Conservation (phyloP, 23 tunicate species). For the Botrylloides violaceus region DNA sequence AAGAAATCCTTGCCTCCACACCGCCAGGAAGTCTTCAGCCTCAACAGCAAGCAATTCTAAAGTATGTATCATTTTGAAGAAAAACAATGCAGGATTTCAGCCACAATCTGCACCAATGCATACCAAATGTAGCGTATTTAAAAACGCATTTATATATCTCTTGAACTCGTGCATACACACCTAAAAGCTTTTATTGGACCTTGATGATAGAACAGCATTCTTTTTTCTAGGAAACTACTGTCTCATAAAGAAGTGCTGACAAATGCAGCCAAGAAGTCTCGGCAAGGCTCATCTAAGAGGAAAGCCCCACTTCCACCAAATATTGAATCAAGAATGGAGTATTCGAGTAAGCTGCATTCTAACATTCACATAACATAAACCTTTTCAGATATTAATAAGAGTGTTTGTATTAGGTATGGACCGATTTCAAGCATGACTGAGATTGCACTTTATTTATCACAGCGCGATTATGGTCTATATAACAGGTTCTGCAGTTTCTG, state of each 20-base stretch:
- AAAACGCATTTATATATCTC: not conserved
- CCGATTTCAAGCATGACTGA: no score
- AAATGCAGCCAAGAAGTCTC: conserved; percentile 1
- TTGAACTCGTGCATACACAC: no score
- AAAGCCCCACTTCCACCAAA: conserved; percentile 23
- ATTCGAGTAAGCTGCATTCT: not conserved
- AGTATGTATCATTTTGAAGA: conserved; percentile 3
- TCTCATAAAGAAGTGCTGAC: not conserved
- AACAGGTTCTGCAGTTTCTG: not conserved
- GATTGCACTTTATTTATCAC: no score
- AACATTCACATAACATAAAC: no score
- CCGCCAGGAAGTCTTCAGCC: conserved; percentile 10
- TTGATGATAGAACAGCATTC: no score
- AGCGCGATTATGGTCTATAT: no score
- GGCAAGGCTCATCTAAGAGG: not conserved
- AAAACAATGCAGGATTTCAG: no score
- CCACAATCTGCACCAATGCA: no score
- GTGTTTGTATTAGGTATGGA: no score
- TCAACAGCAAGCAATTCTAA: conserved; percentile 31
- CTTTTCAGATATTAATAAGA: no score
- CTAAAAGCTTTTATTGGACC: no score
- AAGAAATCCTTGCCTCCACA: conserved; percentile 29
- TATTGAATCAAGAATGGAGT: not conserved
- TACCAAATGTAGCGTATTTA: no score
- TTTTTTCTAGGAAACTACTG: conserved; percentile 14